Evolutionary conservation across 2,797 vertebrate genomes (phyloP).

Genomic region (Euthynnus affinis): DNA sequence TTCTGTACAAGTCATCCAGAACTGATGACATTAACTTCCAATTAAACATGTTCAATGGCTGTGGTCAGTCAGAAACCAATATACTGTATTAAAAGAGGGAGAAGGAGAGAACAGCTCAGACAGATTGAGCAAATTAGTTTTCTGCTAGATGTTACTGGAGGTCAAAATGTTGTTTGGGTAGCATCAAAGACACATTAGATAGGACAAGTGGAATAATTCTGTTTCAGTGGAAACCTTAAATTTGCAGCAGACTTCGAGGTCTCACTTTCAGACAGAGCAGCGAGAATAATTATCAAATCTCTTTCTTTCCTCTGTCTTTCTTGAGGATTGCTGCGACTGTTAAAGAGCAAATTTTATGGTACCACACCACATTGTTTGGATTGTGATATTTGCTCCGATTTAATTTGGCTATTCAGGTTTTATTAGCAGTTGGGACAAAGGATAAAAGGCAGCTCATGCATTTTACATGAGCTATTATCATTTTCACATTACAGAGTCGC

Average conservation of each 20-base stretch:
- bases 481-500: slow-evolving; percentile 15
- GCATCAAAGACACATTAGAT: slow-evolving; percentile 15
- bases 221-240: slow-evolving; percentile 25
- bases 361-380: slow-evolving; percentile 2
- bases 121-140: background rate
- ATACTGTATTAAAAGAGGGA: background rate
- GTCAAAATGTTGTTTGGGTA: slow-evolving; percentile 18
- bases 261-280: slow-evolving; percentile 6
- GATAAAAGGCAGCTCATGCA: slow-evolving; percentile 32
- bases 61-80: background rate
- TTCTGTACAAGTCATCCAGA: background rate
- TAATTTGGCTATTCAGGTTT: slow-evolving; percentile 31
- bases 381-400: slow-evolving; percentile 17
- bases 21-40: slow-evolving; percentile 25
- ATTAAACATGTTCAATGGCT: slow-evolving; percentile 14
- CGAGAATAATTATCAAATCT: slow-evolving; percentile 26
- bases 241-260: slow-evolving; percentile 24
- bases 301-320: background rate
- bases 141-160: slow-evolving; percentile 3
- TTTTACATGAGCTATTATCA: slow-evolving; percentile 35
- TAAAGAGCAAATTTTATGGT: slow-evolving; percentile 11
- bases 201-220: slow-evolving; percentile 30
- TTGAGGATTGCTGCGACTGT: slow-evolving; percentile 2
- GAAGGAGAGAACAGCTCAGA: background rate
- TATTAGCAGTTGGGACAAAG: slow-evolving; percentile 1